phyloP scores from a whole-genome alignment of 37 sponge, comb jelly and placozoan genomes.

The Ephydatia muelleri region DNA sequence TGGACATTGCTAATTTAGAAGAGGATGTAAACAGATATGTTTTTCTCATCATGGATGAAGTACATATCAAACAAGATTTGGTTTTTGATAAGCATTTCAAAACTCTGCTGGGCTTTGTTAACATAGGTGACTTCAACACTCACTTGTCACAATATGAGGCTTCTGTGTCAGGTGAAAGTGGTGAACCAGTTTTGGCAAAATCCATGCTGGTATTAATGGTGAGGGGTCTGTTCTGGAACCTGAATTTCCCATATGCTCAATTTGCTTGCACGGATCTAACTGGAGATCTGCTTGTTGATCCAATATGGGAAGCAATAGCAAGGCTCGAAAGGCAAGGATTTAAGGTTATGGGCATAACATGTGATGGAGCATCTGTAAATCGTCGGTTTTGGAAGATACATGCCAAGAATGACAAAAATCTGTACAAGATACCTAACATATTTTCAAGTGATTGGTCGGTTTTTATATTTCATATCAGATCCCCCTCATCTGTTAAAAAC shows the following conservation, averaged over 20 bases:
- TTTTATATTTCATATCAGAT: constrained; percentile 43
- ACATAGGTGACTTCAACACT: constrained; percentile 29
- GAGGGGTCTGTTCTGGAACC: constrained; percentile 26
- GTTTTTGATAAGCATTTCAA: constrained; percentile 45
- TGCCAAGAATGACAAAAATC: not conserved
- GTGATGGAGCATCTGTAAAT: constrained; percentile 23
- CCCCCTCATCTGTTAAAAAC: constrained; percentile 66
- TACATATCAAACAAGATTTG: constrained; percentile 32
- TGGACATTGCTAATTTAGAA: not conserved
- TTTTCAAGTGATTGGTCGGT: constrained; percentile 13
- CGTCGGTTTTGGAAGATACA: constrained; percentile 10
- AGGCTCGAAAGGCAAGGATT: not conserved
- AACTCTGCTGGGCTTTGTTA: constrained; percentile 22
- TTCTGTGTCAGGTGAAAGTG: constrained; percentile 11
- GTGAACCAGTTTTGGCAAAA: constrained; percentile 17
- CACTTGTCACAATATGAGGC: constrained; percentile 19
- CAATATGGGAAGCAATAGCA: constrained; percentile 33
- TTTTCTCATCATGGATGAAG: constrained; percentile 33
- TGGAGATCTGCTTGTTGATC: constrained; percentile 33
- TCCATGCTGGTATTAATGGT: constrained; percentile 48
- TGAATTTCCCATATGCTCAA: constrained; percentile 49
- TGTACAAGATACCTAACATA: constrained; percentile 24
- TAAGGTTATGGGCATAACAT: constrained; percentile 21
- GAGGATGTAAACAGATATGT: constrained; percentile 30
- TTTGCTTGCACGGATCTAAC: constrained; percentile 27